phyloP scores from a whole-genome alignment of 2,888 invertebrate species.

The Danaus chrysippus region DNA sequence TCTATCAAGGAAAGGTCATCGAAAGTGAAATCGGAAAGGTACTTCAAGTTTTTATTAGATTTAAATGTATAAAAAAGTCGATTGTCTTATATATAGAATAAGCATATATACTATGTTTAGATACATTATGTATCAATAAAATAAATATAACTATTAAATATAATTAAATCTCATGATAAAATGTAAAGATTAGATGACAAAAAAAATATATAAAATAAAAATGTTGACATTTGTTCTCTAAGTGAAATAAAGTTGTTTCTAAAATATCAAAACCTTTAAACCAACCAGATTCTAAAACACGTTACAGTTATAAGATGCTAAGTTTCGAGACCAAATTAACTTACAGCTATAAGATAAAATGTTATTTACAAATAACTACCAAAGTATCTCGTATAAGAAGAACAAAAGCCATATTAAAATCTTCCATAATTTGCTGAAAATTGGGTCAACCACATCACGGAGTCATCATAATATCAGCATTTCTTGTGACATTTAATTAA shows the following conservation, averaged over 20 bases:
- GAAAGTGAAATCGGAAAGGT: conserved; percentile 4
- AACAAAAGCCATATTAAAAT: no score
- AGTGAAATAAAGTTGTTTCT: neutral
- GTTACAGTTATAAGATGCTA: neutral
- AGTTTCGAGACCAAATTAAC: neutral
- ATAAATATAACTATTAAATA: no score
- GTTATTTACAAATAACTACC: no score
- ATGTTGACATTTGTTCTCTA: neutral
- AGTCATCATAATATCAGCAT: neutral
- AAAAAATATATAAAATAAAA: no score
- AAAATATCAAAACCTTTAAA: neutral
- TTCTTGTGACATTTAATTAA: neutral
- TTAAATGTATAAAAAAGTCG: neutral
- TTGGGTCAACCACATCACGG: no score
- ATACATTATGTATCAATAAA: no score
- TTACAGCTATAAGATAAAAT: neutral
- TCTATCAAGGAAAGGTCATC: conserved; percentile 10
- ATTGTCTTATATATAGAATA: neutral
- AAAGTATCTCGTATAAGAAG: no score
- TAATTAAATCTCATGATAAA: no score
- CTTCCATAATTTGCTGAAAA: no score
- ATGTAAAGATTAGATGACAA: no score
- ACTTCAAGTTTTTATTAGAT: neutral
- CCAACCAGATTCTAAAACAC: neutral
- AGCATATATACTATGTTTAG: no score